Base-by-base conservation (phyloP, 1,140 invertebrate genomes). In the Periplaneta americana region DNA sequence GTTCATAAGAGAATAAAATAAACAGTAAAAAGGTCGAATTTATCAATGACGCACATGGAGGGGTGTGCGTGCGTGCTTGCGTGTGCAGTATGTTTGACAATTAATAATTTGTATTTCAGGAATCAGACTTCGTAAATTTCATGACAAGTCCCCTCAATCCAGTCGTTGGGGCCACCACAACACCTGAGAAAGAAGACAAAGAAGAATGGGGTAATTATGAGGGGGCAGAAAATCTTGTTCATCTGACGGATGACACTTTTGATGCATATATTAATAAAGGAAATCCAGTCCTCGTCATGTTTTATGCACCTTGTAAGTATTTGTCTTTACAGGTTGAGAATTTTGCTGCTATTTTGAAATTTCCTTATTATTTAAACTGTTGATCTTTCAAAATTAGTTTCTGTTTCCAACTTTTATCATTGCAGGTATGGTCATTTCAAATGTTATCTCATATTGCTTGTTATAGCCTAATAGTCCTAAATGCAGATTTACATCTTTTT, bases 81-180 rank as follows among this genome's bases (percentile, higher is more conserved):
- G 18, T 1, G 37, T 39, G 37, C 15, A 28, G 74, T 75, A 75
- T 18, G 9, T 13, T 3, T 75, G 8, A 13, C 0, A 75, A 75
- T 1, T 75, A 6, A 80, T 80, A n/a, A 28, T 66, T 82, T 82
- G 77, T 82, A 80, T 86, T 87, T 66, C 85, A 93, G 92, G 90
- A 90, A 85, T 87, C 87, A 76, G 93, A 94, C 84, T 94, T 95
- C 86, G 87, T 93, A 8, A 87, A 88, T 57, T 95, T 92, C 84
- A 92, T 95, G 91, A 89, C 89, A 78, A 91, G 93, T 86, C 93
- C 93, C 32, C 88, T 90, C 28, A 88, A 89, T 82, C 87, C 87
- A 17, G 82, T 85, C 33, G 85, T 86, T 76, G 84, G 86, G 6
- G 85, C 86, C 33, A 82, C 86, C 33, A 84, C 88, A n/a, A 86